Base-by-base conservation (phyloP, 2,113 vertebrate genomes). In the Lathamus discolor region DNA sequence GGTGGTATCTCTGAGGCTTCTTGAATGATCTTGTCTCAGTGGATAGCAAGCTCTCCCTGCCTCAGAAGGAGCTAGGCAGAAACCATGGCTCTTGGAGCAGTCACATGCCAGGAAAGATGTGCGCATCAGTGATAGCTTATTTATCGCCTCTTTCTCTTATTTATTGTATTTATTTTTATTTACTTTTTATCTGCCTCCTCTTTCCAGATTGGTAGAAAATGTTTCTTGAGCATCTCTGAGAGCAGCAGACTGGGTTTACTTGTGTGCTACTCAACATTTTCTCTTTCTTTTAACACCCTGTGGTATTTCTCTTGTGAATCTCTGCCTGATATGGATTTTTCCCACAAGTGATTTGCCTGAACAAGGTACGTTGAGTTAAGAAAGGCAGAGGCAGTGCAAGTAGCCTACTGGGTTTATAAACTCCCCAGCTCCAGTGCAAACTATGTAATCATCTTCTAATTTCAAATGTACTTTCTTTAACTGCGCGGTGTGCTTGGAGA, bases 391-490 rank as follows among this genome's bases (percentile, higher is more conserved):
- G 55, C 51, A 72, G 29, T 62, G 17, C 72, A 55, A 83, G 39
- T 46, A 48, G 29, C 72, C 72, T 35, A 17, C 57, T 79, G 83
- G 52, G 52, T 91, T 72, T 86, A 48, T 70, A 33, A 6, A 67
- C 37, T 73, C 79, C 61, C 31, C 70, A 83, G 70, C 55, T 82
- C 35, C 62, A 61, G 20, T 54, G 59, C 76, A 95, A 91, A 91
- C 76, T 72, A 35, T 44, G 72, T 72, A 68, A 94, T 88, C 83
- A 54, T 74, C 90, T 83, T 68, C 90, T 92, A 64, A 90, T 91
- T 86, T 61, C 52, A 72, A 59, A 80, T 57, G 86, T 48, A 35
- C 75, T 85, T 79, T 85, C 66, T 57, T 83, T 85, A 76, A 64
- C 2, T 1, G 72, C 1, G 0, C 0, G 0, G 48, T 24, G 62